phyloP scores from a whole-genome alignment of 2,797 vertebrate species.

The Hemibagrus guttatus region DNA sequence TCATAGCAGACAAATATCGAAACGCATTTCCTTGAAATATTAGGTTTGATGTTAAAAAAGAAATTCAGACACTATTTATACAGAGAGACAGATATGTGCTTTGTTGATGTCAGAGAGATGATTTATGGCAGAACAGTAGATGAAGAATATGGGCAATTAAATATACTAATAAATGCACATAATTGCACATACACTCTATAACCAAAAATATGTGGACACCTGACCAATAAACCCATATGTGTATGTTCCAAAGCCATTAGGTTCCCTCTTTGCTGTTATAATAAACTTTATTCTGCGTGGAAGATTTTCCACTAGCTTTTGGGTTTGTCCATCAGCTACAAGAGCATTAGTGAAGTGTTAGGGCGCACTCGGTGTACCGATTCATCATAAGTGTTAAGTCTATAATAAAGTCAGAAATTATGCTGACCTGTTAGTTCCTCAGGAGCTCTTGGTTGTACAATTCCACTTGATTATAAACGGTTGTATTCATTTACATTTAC shows the following conservation, averaged over 20 bases:
- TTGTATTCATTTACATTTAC: no score
- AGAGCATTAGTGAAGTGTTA: background rate
- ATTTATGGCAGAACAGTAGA: background rate
- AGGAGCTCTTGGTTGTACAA: no score
- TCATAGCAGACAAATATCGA: background rate
- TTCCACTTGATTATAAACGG: no score
- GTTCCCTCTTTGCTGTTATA: background rate
- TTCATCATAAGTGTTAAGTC: no score
- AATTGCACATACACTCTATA: background rate
- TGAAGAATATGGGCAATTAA: background rate
- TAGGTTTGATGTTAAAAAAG: background rate
- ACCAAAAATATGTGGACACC: background rate
- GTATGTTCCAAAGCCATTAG: background rate
- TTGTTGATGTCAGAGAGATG: background rate
- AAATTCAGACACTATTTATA: background rate
- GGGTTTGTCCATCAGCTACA: background rate
- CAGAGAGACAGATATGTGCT: background rate
- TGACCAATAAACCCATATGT: background rate
- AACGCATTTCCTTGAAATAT: background rate
- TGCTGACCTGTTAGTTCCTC: no score
- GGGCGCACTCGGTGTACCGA: no score
- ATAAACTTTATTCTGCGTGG: background rate
- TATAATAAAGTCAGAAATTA: no score
- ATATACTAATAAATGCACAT: background rate
- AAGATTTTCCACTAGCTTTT: background rate